phyloP scores from a whole-genome alignment of 2,797 vertebrate species.

The Artibeus jamaicensis region DNA sequence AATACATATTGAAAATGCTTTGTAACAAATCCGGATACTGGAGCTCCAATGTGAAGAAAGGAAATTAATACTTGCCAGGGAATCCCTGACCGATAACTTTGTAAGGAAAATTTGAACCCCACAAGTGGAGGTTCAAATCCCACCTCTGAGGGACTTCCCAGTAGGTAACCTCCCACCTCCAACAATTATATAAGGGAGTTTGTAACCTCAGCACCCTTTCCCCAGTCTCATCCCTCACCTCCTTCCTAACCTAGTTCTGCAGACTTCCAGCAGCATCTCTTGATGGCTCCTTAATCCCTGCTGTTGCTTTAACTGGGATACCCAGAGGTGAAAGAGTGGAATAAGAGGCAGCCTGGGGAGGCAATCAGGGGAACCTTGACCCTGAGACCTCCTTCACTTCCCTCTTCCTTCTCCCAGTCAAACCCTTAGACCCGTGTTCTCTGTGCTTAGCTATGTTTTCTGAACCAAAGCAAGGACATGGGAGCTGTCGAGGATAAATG shows the following conservation, averaged over 20 bases:
- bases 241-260: neutral
- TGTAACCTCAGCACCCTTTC: neutral
- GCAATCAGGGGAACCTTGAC: neutral
- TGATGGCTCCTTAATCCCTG: neutral
- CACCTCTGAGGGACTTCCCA: neutral
- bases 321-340: neutral
- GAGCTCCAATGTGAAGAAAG: neutral
- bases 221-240: neutral
- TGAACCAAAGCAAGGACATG: neutral
- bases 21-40: neutral
- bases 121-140: neutral
- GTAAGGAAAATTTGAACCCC: neutral
- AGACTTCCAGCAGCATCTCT: neutral
- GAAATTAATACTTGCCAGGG: neutral
- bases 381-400: neutral
- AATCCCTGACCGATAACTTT: neutral
- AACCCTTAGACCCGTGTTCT: neutral
- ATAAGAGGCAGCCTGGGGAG: neutral
- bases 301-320: neutral
- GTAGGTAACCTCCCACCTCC: neutral
- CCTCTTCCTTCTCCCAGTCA: neutral
- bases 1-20: slow-evolving; percentile 9
- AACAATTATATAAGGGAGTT: neutral
- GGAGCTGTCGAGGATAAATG: neutral
- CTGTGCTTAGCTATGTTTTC: neutral